Percentiles rank a stretch among this genome's conserved stretches.
phyloP scores from a whole-genome alignment of 2,797 vertebrate genomes.

The Etheostoma perlongum region DNA sequence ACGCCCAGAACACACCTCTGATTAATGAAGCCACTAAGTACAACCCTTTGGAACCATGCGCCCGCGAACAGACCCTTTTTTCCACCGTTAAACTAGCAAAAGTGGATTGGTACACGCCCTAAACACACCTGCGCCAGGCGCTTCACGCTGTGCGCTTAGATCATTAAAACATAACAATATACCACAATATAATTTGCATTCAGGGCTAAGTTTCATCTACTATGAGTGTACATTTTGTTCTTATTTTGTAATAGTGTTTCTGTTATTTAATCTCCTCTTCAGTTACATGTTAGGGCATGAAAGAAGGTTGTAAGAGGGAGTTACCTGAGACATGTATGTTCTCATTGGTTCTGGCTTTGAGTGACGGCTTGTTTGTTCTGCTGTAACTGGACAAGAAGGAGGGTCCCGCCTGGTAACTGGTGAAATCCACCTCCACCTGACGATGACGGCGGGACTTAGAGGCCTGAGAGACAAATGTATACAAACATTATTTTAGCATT shows the following conservation, averaged over 20 bases:
- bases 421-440: slow-evolving; percentile 69
- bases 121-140: no score
- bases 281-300: not conserved
- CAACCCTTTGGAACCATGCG: no score
- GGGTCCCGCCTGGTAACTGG: not conserved
- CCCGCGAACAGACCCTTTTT: no score
- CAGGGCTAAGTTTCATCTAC: not conserved
- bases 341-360: slow-evolving; percentile 70
- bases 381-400: accelerated
- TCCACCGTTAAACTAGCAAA: no score
- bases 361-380: slow-evolving; percentile 53
- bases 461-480: slow-evolving; percentile 71
- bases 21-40: no score
- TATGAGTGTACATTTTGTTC: not conserved
- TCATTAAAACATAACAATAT: no score
- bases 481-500: accelerated
- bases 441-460: slow-evolving; percentile 87
- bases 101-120: no score
- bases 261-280: not conserved
- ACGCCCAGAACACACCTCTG: no score
- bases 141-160: no score
- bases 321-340: slow-evolving; percentile 63
- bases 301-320: not conserved
- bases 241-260: not conserved
- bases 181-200: no score